Evolutionary conservation across 1,140 invertebrate species (phyloP).

Genomic region (Neocloeon triangulifer): DNA sequence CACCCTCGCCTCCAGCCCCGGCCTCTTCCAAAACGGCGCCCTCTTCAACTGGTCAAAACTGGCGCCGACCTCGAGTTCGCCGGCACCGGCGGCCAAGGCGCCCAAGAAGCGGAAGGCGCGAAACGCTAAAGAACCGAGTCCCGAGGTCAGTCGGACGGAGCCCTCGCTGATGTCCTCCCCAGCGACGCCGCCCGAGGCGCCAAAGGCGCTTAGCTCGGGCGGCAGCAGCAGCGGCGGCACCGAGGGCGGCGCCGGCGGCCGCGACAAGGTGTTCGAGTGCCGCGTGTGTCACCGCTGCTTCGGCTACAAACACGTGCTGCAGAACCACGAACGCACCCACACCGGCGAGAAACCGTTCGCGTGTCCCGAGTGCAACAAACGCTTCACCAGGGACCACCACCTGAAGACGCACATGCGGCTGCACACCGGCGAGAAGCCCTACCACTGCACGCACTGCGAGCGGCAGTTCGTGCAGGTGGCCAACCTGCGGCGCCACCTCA

Average conservation of each 20-base stretch:
- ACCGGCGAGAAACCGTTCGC: constrained; percentile 94
- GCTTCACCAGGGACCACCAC: constrained; percentile 90
- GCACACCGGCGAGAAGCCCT: constrained; percentile 85
- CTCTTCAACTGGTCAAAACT: constrained; percentile 24
- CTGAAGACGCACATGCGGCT: constrained; percentile 80
- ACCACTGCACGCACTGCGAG: constrained; percentile 76
- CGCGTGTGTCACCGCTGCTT: constrained; percentile 67
- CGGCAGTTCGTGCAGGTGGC: constrained; percentile 84
- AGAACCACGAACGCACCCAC: constrained; percentile 91
- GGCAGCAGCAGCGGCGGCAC: constrained; percentile 13
- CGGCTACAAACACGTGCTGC: constrained; percentile 84
- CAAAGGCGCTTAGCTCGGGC: no score
- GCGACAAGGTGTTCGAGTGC: constrained; percentile 72
- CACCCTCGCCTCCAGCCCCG: constrained; percentile 15
- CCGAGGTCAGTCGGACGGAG: constrained; percentile 14
- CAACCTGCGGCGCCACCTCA: constrained; percentile 74
- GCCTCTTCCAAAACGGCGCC: constrained; percentile 18
- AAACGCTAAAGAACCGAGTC: constrained; percentile 17
- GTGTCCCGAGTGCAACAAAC: constrained; percentile 80
- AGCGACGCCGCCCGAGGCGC: constrained; percentile 9
- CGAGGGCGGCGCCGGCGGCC: constrained; percentile 19
- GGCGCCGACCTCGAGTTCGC: constrained; percentile 22
- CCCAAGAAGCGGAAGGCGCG: constrained; percentile 14
- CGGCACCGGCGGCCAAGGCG: constrained; percentile 17
- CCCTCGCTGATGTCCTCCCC: no score